These are phyloP conservation scores for Mus spicilegus DNA, from an alignment of 2,113 vertebrate species.

Conservation along the genomic window DNA sequence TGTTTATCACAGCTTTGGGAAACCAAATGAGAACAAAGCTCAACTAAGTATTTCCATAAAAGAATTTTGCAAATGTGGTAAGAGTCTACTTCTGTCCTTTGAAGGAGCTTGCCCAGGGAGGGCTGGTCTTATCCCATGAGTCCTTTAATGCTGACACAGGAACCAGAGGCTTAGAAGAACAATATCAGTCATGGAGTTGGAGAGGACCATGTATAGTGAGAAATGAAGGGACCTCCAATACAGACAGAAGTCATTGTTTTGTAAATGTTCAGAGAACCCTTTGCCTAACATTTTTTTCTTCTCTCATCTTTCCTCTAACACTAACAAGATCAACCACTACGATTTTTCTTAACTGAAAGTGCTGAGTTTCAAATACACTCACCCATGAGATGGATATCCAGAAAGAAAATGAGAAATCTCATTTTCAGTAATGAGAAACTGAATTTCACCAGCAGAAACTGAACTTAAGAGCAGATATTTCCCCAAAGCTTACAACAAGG, in stretches of 20 bases:
- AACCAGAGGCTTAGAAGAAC: not conserved
- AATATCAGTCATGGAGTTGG: not conserved
- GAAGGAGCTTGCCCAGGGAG: not conserved
- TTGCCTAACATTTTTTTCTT: not conserved
- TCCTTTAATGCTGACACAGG: not conserved
- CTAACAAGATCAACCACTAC: not conserved
- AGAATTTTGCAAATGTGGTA: not conserved
- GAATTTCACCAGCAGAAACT: not conserved
- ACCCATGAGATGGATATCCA: not conserved
- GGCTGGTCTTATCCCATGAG: not conserved
- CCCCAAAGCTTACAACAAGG: not conserved
- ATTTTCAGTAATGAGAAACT: not conserved
- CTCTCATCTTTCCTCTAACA: not conserved
- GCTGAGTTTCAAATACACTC: not conserved
- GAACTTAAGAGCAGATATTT: not conserved
- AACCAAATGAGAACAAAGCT: not conserved
- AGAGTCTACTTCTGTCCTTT: not conserved
- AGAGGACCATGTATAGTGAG: not conserved
- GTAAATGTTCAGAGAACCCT: not conserved
- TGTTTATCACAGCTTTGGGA: not conserved
- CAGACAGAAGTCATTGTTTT: not conserved
- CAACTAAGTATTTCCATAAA: not conserved
- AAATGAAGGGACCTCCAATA: not conserved
- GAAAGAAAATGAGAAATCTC: not conserved
- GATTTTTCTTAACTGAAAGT: not conserved